Base-by-base conservation (phyloP, 2,888 invertebrate species). In the Loripinus fragilis region DNA sequence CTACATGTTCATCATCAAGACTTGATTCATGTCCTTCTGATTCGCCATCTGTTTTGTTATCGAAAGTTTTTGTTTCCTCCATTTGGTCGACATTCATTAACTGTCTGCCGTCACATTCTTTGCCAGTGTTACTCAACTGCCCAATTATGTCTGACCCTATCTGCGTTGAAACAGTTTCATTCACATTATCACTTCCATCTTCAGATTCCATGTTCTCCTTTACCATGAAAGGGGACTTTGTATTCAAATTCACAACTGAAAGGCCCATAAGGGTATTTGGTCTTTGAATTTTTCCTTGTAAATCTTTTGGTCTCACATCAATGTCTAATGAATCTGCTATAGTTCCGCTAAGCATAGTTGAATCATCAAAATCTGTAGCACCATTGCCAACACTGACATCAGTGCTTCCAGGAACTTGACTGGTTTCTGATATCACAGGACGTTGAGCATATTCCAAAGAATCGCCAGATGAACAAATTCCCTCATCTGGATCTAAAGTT, bases 251-350 rank as follows among this genome's bases (percentile, higher is more conserved):
- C 25, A 90, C 84, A 66, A 85, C 90, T 10, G 91, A 90, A 30
- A 91, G 85, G 12, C 91, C 92, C 30, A 88, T 76, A 23, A 91
- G 78, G 77, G 89, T 89, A 70, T 86, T 90, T 30, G 91, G 91
- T 30, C 91, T 83, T 50, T 85, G 85, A 64, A 33, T 33, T 60
- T 60, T 30, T 23, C 17, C 60, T 60, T 33, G 30, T 33, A 10
- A 28, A 33, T 33, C 60, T 33, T 30, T 20, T 60, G 60, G 33
- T 33, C 12, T 60, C n/a, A 60, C n/a, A 20, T 60, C 60, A 33
- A 60, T 33, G 33, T 60, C 60, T 60, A 60, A 3, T 2, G 33
- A 33, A 60, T 60, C 60, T 20, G 23, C 60, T n/a, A 60, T 30
- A 33, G 60, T 60, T 8, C 60, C 60, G 33, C 33, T 60, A 25